Evolutionary conservation across 2,888 invertebrate genomes (phyloP).

Genomic region (Macaria liturata): DNA sequence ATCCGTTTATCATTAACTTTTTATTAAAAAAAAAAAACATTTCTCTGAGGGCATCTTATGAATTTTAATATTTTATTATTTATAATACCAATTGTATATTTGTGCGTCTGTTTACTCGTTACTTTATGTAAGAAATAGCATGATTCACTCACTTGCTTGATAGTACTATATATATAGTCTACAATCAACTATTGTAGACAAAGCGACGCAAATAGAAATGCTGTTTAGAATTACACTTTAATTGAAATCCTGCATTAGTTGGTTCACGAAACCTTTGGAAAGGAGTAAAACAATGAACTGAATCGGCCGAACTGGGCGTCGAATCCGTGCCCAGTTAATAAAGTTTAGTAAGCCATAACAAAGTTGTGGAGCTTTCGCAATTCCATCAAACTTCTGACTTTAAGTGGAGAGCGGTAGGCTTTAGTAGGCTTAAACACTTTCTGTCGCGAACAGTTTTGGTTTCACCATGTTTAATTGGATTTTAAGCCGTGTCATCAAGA

Average conservation of each 20-base stretch:
- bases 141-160: too few species aligned
- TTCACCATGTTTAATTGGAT: conserved; percentile 3
- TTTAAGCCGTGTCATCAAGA: conserved; percentile 1
- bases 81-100: too few species aligned
- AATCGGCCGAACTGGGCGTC: conserved; percentile 3
- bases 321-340: conserved; percentile 18
- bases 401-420: conserved; percentile 23
- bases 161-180: too few species aligned
- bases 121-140: too few species aligned
- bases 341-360: conserved; percentile 23
- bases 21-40: neutral
- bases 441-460: conserved; percentile 4
- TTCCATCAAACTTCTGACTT: conserved; percentile 27
- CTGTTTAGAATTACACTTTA: too few species aligned
- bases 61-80: too few species aligned
- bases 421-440: conserved; percentile 14
- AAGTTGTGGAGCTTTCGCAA: conserved; percentile 25
- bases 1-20: conserved; percentile 30
- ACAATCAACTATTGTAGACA: too few species aligned
- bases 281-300: too few species aligned
- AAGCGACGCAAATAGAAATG: too few species aligned
- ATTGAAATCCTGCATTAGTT: too few species aligned
- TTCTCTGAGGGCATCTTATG: neutral
- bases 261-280: too few species aligned
- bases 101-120: too few species aligned